Evolutionary conservation across 2,797 vertebrate genomes (phyloP), one percentile per base, ranked within the genome.

Genomic region (Rhyacichthys aspro): DNA sequence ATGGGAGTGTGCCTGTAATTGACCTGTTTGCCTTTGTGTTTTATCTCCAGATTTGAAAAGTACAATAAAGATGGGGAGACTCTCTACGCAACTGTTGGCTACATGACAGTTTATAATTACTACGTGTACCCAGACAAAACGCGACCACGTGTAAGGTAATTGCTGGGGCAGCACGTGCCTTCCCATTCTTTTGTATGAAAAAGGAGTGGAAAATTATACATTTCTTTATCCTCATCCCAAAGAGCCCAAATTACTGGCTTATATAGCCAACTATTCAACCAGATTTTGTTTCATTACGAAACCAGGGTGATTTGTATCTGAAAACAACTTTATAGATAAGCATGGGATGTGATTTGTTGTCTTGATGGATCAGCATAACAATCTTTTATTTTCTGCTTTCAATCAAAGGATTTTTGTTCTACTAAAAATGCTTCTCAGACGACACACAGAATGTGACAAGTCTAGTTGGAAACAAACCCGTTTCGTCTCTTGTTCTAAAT

Each of bases 31-130:
- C 93, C 94, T 96, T 96, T 97, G 94, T 98, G 94, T 96, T 96
- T 95, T 93, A 94, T 96, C 95, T 95, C 91, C 96, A 98, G 98
- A 95, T 99, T 98, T 94, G 96, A 98, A 95, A 98, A 98, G 95
- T 98, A 98, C 96, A 97, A 97, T 96, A 98, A 98, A 94, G 96
- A 98, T 82, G 97, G 96, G 94, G 96, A 96, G 92, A 96, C 95
- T 74, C 95, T 98, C 94, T 99, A 96, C 91, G 97, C 96, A 86
- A 98, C 95, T 83, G 95, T 97, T 93, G 96, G 96, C 96, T 98
- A 98, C 95, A 98, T 98, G 96, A 99, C 96, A 94, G 96, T 98
- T 94, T 99, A 98, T 98, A 99, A 98, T 99, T 99, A 98, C 96
- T 98, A 98, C 90, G 96, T 98, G 92, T 98, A 98, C 90, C 97